Conservation (phyloP, 1,140 invertebrate species). For the Euglossa dilemma region DNA sequence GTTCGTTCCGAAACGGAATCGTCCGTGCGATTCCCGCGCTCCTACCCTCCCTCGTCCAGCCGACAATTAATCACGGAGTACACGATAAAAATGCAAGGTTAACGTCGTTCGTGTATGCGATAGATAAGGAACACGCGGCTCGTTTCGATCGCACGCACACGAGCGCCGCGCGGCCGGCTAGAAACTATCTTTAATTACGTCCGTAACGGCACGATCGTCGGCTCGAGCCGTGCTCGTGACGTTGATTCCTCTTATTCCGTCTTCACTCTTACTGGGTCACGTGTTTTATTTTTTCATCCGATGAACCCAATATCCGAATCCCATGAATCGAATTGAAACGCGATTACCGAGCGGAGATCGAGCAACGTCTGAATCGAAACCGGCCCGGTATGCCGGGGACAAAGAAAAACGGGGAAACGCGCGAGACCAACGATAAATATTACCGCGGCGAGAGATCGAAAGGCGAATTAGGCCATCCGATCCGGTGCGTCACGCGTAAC, state of each 20-base stretch:
- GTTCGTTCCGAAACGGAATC: background rate
- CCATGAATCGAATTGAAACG: background rate
- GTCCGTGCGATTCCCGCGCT: background rate
- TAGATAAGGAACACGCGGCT: conserved; percentile 25
- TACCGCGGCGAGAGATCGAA: background rate
- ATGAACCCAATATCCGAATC: no score
- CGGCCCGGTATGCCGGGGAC: no score
- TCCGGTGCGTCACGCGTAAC: conserved; percentile 1
- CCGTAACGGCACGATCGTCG: background rate
- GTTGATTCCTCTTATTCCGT: background rate
- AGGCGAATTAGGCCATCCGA: conserved; percentile 20
- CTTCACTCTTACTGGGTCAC: background rate
- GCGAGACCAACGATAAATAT: background rate
- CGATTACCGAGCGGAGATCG: no score
- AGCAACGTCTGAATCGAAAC: no score
- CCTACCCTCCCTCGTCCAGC: no score
- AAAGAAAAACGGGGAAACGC: background rate
- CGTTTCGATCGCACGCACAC: background rate
- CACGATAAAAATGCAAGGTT: conserved; percentile 44
- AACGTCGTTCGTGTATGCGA: conserved; percentile 19
- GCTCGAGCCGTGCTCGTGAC: background rate
- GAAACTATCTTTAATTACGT: conserved; percentile 31
- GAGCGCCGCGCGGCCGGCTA: background rate
- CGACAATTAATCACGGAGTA: conserved; percentile 11
- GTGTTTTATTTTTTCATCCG: background rate